Base-by-base conservation (phyloP, 1,140 invertebrate genomes). In the Bradysia coprophila region DNA sequence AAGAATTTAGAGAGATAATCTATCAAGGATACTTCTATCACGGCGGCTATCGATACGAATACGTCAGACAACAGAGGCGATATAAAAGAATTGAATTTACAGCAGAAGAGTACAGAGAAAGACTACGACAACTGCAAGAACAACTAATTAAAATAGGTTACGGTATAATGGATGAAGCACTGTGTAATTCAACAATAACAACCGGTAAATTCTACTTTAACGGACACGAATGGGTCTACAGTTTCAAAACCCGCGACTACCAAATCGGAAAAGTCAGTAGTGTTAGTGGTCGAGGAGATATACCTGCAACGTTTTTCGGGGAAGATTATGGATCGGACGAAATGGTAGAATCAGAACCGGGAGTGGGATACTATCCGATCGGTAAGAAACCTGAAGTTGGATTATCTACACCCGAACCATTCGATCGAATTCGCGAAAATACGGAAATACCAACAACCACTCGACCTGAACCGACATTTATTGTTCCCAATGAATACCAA, bases 251-350 rank as follows among this genome's bases (percentile, higher is more conserved):
- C 20, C 13, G 38, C 13, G 4, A 13, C 11, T 39, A 39, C 23
- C 21, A 39, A 23, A 38, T 38, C 9, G 36, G 36, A 18, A 13
- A 28, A 8, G 21, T 20, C 3, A 10, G 11, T n/a, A 18, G n/a
- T n/a, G 36, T 18, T 10, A 39, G 23, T 22, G 16, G 23, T 39
- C 20, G 38, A 5, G 38, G 38, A 3, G 38, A 39, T 23, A 20
- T 22, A 39, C 38, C 38, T 2, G 21, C 38, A 22, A 20, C 22
- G 19, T 11, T 8, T 21, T n/a, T 39, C 21, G 38, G 23, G 15
- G 20, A 39, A 21, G 38, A 39, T 18, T 39, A 39, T 18, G 38
- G 23, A 39, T 39, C 38, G 11, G 20, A 22, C 3, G 38, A 39
- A 15, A 22, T 39, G 2, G 10, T 13, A 39, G 19, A 39, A 18